Conservation (phyloP, 2,888 invertebrate genomes). For the Beris chalybata region DNA sequence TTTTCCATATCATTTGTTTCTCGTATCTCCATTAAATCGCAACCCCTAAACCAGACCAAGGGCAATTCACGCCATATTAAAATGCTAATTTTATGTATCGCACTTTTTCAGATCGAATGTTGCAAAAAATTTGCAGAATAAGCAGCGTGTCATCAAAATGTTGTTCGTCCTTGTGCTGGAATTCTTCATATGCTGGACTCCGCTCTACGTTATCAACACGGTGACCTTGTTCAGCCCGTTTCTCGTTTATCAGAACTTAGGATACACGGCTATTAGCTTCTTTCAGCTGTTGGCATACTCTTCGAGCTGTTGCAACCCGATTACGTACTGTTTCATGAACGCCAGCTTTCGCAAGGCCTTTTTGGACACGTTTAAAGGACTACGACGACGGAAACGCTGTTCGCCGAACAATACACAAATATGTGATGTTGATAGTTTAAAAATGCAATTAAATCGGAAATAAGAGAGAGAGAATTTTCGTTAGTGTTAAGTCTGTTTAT, state of each 20-base stretch:
- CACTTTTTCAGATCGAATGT: conserved; percentile 54
- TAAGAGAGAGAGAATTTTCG: not conserved
- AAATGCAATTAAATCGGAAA: conserved; percentile 27
- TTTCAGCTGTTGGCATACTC: conserved; percentile 76
- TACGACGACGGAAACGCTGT: conserved; percentile 36
- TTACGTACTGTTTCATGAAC: conserved; percentile 90
- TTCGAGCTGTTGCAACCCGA: conserved; percentile 82
- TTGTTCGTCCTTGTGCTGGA: conserved; percentile 82
- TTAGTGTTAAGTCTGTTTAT: too few species aligned
- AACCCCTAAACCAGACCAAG: too few species aligned
- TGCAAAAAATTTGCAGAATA: conserved; percentile 57
- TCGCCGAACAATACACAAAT: conserved; percentile 16
- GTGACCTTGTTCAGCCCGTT: conserved; percentile 69
- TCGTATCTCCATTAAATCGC: too few species aligned
- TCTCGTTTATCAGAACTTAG: conserved; percentile 67
- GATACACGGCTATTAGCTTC: conserved; percentile 68
- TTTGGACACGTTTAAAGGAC: conserved; percentile 67
- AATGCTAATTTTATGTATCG: too few species aligned
- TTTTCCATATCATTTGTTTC: too few species aligned
- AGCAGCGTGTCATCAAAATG: conserved; percentile 72
- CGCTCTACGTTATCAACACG: conserved; percentile 76
- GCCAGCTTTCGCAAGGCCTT: conserved; percentile 81
- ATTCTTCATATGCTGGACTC: conserved; percentile 88
- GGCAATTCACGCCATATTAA: too few species aligned
- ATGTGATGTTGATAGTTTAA: conserved; percentile 31